Evolutionary conservation across 2,797 vertebrate species (phyloP), one percentile per base, ranked within the genome.

Genomic region (Lithobates pipiens): DNA sequence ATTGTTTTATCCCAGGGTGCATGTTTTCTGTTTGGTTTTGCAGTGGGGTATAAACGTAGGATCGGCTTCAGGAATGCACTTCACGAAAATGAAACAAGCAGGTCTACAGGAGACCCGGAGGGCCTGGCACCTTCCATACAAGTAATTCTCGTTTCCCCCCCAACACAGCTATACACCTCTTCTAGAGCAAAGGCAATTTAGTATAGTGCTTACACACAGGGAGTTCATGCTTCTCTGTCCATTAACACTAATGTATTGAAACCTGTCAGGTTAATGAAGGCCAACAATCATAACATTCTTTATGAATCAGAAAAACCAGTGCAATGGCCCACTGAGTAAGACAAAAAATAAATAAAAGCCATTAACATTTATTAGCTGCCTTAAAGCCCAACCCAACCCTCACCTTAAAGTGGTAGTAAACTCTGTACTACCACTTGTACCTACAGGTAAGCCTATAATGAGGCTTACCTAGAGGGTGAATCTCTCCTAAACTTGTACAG

Each of bases 1-100:
- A 78, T 82, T 86, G 54, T 77, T 82, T n/a, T 77, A 82, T 72
- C 85, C 85, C 85, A 67, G 74, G 85, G 79, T 65, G 39, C 68
- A 25, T 46, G 74, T 76, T 81, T 32, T 80, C 61, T 77, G 18
- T 61, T 84, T 69, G 36, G 68, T 9, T 76, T 74, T 50, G 34
- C 5, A 29, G 39, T 54, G 42, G n/a, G 34, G n/a, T 39, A 50
- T 11, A 34, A 65, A 11, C 36, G n/a, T 76, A 44, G 84, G 78
- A 76, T 44, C 21, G 16, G 63, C 78, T 13, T 8, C 18, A 54
- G 29, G 67, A 70, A 36, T 57, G 78, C 46, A 29, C 29, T 39
- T 71, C 1, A 1, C 21, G 8, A 71, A 39, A 23, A 34, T 68
- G 72, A 10, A 65, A 34, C 3, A 32, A 69, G 65, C 15, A 76